Evolutionary conservation across 2,888 invertebrate species (phyloP).

Genomic region (Nomada fucata): DNA sequence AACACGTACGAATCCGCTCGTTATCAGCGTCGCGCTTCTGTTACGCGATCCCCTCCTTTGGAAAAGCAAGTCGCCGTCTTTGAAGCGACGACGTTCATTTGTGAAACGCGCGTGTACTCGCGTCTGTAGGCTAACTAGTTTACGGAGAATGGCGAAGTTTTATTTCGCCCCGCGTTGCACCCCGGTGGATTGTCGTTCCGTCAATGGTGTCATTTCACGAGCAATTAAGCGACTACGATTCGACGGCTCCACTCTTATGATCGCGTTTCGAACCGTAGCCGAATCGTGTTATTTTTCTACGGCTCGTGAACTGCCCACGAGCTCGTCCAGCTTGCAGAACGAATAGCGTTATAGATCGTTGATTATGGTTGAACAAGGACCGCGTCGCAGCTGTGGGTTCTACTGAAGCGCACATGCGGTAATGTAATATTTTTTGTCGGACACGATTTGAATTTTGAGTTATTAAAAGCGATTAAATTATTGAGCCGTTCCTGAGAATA

Average conservation of each 20-base stretch:
- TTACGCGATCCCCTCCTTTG: conserved; percentile 21
- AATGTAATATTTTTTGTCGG: too few relatives aligned
- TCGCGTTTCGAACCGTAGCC: conserved; percentile 4
- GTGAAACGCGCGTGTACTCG: conserved; percentile 13
- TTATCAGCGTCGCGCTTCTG: conserved; percentile 20
- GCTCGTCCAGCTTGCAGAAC: background rate
- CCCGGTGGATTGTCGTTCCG: background rate
- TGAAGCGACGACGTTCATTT: conserved; percentile 60
- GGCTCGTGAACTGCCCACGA: too few relatives aligned
- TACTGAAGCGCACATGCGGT: too few relatives aligned
- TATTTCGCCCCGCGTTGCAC: background rate
- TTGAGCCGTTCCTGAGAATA: too few relatives aligned
- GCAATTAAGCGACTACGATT: conserved; percentile 2
- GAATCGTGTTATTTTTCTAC: background rate
- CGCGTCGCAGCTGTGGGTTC: too few relatives aligned
- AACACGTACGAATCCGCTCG: conserved; percentile 32
- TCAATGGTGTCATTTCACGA: conserved; percentile 17
- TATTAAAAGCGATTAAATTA: too few relatives aligned
- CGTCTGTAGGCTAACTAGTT: conserved; percentile 3
- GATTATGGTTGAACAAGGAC: background rate
- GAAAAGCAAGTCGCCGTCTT: conserved; percentile 43
- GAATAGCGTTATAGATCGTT: background rate
- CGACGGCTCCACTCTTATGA: conserved; percentile 6
- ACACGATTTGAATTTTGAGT: too few relatives aligned
- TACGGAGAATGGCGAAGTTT: background rate